Evolutionary conservation across 2,113 vertebrate genomes (phyloP).

Genomic region (Actenoides lindsayi): DNA sequence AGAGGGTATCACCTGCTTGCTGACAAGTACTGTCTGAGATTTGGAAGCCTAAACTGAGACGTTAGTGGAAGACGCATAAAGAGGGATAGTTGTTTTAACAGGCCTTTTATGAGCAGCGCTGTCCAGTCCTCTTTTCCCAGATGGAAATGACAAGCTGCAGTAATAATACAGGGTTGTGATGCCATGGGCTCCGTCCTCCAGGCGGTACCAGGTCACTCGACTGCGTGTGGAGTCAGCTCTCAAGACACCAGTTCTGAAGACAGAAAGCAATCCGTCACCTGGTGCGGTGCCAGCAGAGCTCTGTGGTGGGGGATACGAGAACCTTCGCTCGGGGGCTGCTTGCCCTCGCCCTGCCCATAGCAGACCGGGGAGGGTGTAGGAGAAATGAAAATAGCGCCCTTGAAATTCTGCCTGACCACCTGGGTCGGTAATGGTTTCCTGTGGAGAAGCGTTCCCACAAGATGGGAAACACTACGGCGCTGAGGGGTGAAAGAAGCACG

Average conservation of each 20-base stretch:
- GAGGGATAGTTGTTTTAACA: background rate
- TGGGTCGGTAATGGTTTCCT: background rate
- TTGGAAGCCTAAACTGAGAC: background rate
- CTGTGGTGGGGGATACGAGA: background rate
- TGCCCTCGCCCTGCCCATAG: background rate
- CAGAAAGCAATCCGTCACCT: background rate
- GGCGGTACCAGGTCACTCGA: constrained; percentile 75
- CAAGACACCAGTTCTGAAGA: no score
- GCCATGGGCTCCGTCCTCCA: constrained; percentile 80
- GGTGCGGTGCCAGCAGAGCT: background rate
- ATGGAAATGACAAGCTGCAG: constrained; percentile 59
- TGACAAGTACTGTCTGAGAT: background rate
- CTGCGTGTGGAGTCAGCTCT: background rate
- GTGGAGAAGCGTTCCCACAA: background rate
- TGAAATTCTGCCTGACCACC: background rate
- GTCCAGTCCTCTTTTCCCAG: constrained; percentile 66
- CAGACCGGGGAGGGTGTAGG: background rate
- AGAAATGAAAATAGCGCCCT: background rate
- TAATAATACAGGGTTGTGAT: constrained; percentile 60
- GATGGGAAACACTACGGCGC: accelerated
- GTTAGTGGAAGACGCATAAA: background rate
- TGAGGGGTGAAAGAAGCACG: background rate
- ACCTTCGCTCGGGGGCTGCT: no score
- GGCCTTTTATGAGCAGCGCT: constrained; percentile 28
- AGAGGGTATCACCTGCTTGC: background rate